These are phyloP conservation scores for Ornithoptera alexandrae DNA, from an alignment of 2,888 invertebrate genomes.

Conservation along the genomic window DNA sequence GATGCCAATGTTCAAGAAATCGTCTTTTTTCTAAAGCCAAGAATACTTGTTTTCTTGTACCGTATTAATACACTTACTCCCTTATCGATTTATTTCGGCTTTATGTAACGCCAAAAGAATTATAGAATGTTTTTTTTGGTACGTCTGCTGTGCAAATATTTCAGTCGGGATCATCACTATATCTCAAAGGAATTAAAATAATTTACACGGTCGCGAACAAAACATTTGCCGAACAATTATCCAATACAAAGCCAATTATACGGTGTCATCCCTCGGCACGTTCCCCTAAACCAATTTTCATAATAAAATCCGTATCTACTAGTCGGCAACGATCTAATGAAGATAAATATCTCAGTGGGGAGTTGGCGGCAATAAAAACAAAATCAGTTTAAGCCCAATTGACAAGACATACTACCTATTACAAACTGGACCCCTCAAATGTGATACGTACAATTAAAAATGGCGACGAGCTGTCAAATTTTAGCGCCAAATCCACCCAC, in stretches of 20 bases:
- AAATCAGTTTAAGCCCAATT: slow-evolving; percentile 75
- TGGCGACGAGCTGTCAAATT: slow-evolving; percentile 55
- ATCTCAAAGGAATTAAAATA: slow-evolving; percentile 56
- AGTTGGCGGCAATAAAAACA: slow-evolving; percentile 68
- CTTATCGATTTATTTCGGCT: background rate
- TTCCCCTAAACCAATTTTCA: slow-evolving; percentile 64
- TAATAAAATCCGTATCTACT: slow-evolving; percentile 72
- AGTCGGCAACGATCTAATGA: slow-evolving; percentile 67
- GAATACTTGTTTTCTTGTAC: no score
- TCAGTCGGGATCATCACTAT: slow-evolving; percentile 31
- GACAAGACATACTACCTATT: slow-evolving; percentile 68
- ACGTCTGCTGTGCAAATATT: background rate
- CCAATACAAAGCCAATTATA: slow-evolving; percentile 69
- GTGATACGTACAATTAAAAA: slow-evolving; percentile 50
- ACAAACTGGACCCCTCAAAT: slow-evolving; percentile 46
- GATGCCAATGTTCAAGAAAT: no score
- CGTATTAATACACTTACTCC: background rate
- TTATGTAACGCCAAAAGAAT: background rate
- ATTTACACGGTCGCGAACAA: slow-evolving; percentile 50
- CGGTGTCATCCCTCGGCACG: slow-evolving; percentile 58
- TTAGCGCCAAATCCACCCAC: slow-evolving; percentile 63
- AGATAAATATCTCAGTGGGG: slow-evolving; percentile 75
- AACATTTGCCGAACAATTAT: slow-evolving; percentile 70
- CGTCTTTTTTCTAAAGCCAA: no score
- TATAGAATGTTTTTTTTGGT: background rate